Evolutionary conservation across 2,888 invertebrate genomes (phyloP).

Genomic region (Acleris sparsana): DNA sequence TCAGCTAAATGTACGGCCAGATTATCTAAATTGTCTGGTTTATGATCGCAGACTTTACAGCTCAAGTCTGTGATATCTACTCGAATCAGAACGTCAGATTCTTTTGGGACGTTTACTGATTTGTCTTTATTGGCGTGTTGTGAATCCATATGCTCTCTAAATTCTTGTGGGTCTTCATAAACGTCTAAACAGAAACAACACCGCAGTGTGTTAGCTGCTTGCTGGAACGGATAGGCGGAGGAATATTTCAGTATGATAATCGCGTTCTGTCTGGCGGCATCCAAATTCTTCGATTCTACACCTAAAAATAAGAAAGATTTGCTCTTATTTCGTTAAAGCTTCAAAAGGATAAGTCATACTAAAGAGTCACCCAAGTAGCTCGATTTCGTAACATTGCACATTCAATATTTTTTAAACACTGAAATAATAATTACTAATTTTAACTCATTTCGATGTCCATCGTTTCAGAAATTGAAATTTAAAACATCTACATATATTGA

Average conservation of each 20-base stretch:
- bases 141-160: conserved; percentile 28
- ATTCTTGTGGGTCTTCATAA: conserved; percentile 17
- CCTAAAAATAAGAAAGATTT: conserved; percentile 24
- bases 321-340: neutral
- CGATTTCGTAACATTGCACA: no score
- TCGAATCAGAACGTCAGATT: neutral
- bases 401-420: no score
- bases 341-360: neutral
- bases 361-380: no score
- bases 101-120: neutral
- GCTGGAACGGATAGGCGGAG: conserved; percentile 35
- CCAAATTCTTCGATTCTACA: conserved; percentile 8
- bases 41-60: conserved; percentile 24
- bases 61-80: conserved; percentile 22
- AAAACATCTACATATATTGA: no score
- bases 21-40: conserved; percentile 9
- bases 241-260: conserved; percentile 33
- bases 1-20: conserved; percentile 23
- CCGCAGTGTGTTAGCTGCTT: conserved; percentile 3
- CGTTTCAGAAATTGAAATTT: no score
- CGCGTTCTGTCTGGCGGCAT: conserved; percentile 23
- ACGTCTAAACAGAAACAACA: conserved; percentile 31
- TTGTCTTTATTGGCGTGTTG: conserved; percentile 22
- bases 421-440: no score
- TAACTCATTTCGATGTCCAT: no score